phyloP scores from a whole-genome alignment of 2,113 vertebrate species.

The Bubalus kerabau region DNA sequence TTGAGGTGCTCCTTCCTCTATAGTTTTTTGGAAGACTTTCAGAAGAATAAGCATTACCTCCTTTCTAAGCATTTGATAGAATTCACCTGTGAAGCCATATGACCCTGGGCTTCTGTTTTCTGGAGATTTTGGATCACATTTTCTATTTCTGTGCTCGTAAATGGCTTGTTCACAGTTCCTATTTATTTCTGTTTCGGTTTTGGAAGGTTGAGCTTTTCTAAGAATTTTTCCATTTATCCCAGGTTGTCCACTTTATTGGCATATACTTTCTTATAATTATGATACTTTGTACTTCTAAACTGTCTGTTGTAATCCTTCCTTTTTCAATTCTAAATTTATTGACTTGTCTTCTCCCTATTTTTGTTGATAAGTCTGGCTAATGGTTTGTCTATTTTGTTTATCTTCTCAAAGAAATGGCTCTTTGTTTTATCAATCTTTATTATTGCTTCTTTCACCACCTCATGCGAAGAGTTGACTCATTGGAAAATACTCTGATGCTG shows the following conservation, averaged over 20 bases:
- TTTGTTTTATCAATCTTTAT: neutral
- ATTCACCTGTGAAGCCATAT: neutral
- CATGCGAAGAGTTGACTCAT: too few relatives aligned
- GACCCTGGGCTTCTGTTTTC: neutral
- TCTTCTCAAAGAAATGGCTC: neutral
- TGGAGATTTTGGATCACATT: neutral
- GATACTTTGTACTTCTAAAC: neutral
- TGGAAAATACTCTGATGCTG: too few relatives aligned
- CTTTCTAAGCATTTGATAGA: neutral
- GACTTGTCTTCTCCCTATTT: neutral
- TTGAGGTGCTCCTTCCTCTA: neutral
- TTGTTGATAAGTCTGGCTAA: neutral
- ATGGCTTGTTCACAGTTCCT: neutral
- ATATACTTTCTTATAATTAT: neutral
- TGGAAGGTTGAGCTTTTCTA: neutral
- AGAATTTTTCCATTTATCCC: neutral
- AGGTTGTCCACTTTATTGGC: neutral
- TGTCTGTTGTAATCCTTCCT: neutral
- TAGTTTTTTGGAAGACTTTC: neutral
- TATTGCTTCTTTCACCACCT: neutral
- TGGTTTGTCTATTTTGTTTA: neutral
- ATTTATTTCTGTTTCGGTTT: neutral
- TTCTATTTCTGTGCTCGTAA: neutral
- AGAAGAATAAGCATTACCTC: neutral
- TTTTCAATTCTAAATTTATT: fast-evolving